Conservation (phyloP, 2,113 vertebrate species). For the Agapornis roseicollis region DNA sequence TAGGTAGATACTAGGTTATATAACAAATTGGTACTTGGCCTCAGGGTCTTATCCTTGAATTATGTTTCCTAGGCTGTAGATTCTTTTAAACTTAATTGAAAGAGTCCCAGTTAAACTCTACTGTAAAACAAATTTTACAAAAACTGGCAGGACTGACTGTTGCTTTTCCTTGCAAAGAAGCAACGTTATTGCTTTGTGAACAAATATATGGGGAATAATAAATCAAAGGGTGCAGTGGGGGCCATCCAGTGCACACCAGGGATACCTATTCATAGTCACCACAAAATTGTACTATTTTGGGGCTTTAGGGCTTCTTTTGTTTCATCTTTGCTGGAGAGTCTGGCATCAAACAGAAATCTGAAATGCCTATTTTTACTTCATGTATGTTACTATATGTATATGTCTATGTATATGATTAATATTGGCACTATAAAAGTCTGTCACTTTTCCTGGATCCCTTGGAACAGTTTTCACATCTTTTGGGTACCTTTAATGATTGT, state of each 20-base stretch:
- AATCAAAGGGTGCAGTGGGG: background rate
- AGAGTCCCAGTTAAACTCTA: background rate
- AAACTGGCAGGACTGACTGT: background rate
- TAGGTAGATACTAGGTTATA: background rate
- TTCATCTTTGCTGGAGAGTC: background rate
- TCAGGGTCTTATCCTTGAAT: background rate
- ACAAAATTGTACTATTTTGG: background rate
- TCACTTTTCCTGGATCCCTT: background rate
- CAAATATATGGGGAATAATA: background rate
- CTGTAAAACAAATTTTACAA: background rate
- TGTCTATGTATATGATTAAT: background rate
- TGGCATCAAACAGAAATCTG: background rate
- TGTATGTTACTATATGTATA: background rate
- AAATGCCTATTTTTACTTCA: background rate
- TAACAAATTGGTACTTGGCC: background rate
- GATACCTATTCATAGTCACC: background rate
- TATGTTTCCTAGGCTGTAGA: background rate
- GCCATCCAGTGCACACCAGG: background rate
- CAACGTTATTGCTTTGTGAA: background rate
- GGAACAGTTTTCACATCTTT: background rate
- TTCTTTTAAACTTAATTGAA: constrained; percentile 25
- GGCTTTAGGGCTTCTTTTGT: background rate
- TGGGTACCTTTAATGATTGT: background rate
- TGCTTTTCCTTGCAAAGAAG: background rate
- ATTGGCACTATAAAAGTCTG: background rate